Conservation (phyloP, 2,888 invertebrate genomes). For the Nephrotoma appendiculata region DNA sequence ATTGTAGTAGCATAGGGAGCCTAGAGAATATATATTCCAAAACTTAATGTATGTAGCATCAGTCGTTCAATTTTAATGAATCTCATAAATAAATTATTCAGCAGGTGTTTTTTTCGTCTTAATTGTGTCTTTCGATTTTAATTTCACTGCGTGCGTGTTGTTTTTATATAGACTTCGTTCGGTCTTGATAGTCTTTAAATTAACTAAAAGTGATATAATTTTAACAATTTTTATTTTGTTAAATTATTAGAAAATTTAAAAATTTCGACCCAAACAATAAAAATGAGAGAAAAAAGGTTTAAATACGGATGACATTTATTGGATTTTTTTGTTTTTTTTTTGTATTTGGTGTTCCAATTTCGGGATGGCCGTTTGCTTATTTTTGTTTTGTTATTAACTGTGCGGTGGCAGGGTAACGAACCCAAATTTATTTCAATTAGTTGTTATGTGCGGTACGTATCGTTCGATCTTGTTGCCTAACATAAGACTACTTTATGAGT, state of each 20-base stretch:
- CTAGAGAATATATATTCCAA: neutral
- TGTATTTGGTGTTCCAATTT: neutral
- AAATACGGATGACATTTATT: neutral
- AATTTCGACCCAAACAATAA: neutral
- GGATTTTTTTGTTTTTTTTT: neutral
- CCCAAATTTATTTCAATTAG: too few species aligned
- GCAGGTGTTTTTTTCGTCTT: neutral
- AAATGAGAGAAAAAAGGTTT: neutral
- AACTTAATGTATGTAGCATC: neutral
- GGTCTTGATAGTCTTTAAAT: neutral
- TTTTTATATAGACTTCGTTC: neutral
- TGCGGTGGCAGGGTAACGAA: too few species aligned
- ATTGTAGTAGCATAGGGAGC: neutral
- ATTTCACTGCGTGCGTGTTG: neutral
- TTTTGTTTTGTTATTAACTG: too few species aligned
- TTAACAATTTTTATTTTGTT: neutral
- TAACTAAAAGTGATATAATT: neutral
- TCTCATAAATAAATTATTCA: neutral
- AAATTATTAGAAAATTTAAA: neutral
- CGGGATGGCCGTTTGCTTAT: neutral
- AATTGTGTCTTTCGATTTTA: neutral
- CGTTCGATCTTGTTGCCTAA: too few species aligned
- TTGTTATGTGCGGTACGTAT: too few species aligned
- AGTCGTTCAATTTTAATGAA: neutral
- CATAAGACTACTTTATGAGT: too few species aligned